Conservation (phyloP, 2,888 invertebrate species). For the Sinelater perroti region DNA sequence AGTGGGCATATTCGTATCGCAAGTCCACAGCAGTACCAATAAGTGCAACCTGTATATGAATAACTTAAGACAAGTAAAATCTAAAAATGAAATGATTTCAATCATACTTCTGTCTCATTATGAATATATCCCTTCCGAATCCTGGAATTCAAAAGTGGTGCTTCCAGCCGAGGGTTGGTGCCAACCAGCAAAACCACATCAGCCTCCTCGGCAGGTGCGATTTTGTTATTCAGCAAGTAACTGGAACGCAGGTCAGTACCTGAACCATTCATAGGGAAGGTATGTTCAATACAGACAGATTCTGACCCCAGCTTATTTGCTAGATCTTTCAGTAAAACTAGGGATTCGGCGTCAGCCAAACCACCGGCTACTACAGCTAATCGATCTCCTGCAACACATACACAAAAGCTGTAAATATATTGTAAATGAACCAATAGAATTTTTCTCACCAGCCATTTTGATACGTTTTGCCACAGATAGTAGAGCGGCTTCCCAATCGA, state of each 20-base stretch:
- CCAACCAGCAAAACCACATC: constrained; percentile 93
- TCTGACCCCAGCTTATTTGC: constrained; percentile 89
- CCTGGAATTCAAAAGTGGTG: constrained; percentile 94
- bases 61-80: not conserved
- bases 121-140: constrained; percentile 96
- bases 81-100: not conserved
- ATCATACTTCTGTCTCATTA: constrained; percentile 76
- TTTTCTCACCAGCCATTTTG: constrained; percentile 66
- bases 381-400: constrained; percentile 48
- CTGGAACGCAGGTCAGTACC: constrained; percentile 90
- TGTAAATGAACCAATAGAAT: not conserved
- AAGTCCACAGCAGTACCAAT: constrained; percentile 93
- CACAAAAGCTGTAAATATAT: not conserved
- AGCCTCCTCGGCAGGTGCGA: constrained; percentile 90
- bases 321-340: constrained; percentile 92
- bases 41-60: constrained; percentile 68
- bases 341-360: constrained; percentile 88
- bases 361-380: constrained; percentile 90
- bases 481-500: constrained; percentile 96
- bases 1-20: constrained; percentile 90
- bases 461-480: constrained; percentile 76
- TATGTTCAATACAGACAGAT: constrained; percentile 87
- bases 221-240: constrained; percentile 91
- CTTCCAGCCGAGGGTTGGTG: constrained; percentile 97
- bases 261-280: constrained; percentile 81